Evolutionary conservation across 2,113 vertebrate species (phyloP).

Genomic region (Macrotis lagotis): DNA sequence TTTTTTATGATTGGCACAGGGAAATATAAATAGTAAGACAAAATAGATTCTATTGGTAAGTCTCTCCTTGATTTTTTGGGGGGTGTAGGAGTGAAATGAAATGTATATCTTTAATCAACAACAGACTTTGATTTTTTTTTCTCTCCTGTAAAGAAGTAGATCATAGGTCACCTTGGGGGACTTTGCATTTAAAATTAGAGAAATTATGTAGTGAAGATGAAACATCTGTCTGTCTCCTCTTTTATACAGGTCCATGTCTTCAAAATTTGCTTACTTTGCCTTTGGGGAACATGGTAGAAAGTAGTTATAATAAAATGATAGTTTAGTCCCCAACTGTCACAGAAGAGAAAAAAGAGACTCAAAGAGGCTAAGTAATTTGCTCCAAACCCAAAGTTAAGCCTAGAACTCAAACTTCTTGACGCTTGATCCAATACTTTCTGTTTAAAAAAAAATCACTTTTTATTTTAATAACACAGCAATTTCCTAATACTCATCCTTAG

Average conservation of each 20-base stretch:
- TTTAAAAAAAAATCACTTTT: slow-evolving; percentile 40
- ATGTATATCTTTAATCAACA: not conserved
- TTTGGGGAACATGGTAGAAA: not conserved
- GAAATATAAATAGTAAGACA: slow-evolving; percentile 60
- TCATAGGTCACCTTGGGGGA: not conserved
- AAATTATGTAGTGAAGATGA: slow-evolving; percentile 8
- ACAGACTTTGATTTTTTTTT: not conserved
- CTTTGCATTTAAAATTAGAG: slow-evolving; percentile 36
- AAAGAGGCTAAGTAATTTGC: not conserved
- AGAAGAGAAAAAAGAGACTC: slow-evolving; percentile 14
- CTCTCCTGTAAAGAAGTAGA: not conserved
- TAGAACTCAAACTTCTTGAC: not conserved
- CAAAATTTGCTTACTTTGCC: not conserved
- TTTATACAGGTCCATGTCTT: not conserved
- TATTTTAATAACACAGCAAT: not conserved
- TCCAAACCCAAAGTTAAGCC: not conserved
- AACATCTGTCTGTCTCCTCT: slow-evolving; percentile 21
- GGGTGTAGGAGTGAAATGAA: not conserved
- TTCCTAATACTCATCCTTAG: not conserved
- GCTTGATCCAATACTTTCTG: not conserved
- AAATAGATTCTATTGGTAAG: slow-evolving; percentile 1
- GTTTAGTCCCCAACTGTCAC: not conserved
- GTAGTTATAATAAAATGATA: not conserved
- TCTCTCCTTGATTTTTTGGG: not conserved
- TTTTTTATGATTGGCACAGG: slow-evolving; percentile 59